phyloP scores from a whole-genome alignment of 2,888 invertebrate genomes.

The Oscheius onirici region DNA sequence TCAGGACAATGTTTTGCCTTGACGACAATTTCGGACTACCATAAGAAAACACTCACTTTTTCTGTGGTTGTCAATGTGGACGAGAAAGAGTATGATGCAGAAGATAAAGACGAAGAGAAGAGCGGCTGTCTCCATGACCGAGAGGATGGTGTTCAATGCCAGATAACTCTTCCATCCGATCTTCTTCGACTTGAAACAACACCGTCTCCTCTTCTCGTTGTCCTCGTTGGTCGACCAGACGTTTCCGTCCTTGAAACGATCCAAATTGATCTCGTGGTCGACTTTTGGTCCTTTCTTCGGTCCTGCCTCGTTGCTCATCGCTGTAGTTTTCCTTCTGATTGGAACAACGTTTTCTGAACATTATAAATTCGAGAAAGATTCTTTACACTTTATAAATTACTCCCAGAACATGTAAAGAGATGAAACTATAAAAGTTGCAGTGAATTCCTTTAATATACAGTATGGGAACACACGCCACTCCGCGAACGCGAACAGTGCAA shows the following conservation, averaged over 20 bases:
- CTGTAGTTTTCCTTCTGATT: not conserved
- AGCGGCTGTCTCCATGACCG: not conserved
- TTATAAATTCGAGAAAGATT: not conserved
- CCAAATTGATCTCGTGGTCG: not conserved
- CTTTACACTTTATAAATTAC: not conserved
- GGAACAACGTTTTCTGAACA: too few species aligned
- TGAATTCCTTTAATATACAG: too few species aligned
- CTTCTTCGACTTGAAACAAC: not conserved
- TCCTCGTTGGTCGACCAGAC: not conserved
- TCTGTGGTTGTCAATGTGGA: constrained; percentile 3
- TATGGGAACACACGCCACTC: too few species aligned
- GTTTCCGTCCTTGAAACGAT: not conserved
- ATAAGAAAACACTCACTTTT: not conserved
- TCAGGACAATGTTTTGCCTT: too few species aligned
- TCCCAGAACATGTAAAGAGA: not conserved
- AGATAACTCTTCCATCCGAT: not conserved
- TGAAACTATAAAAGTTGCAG: too few species aligned
- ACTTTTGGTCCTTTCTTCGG: not conserved
- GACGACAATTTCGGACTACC: not conserved
- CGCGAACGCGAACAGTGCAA: too few species aligned
- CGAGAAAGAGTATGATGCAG: constrained; percentile 7
- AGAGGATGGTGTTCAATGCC: not conserved
- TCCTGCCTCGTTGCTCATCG: not conserved
- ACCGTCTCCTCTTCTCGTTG: not conserved
- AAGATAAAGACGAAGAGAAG: not conserved